phyloP scores from a whole-genome alignment of 1,140 invertebrate genomes.

The Microplitis demolitor region DNA sequence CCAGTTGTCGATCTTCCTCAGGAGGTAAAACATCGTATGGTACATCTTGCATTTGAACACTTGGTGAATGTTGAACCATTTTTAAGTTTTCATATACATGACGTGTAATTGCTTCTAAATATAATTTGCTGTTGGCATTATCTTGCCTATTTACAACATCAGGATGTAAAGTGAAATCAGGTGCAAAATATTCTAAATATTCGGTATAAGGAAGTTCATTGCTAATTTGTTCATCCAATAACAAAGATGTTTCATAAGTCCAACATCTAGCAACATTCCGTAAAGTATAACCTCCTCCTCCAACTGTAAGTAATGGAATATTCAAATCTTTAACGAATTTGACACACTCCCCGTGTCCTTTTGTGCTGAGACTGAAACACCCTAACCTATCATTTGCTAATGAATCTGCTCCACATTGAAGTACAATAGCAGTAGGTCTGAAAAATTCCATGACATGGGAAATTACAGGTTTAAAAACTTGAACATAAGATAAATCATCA shows the following conservation, averaged over 20 bases:
- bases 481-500: constrained; percentile 90
- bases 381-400: constrained; percentile 92
- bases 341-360: constrained; percentile 95
- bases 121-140: constrained; percentile 92
- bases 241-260: constrained; percentile 97
- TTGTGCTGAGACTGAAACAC: constrained; percentile 86
- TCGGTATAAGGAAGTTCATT: constrained; percentile 93
- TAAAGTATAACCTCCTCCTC: constrained; percentile 96
- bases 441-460: constrained; percentile 96
- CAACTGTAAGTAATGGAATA: constrained; percentile 92
- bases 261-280: constrained; percentile 98
- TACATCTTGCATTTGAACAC: constrained; percentile 92
- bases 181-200: constrained; percentile 94
- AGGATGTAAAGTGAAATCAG: constrained; percentile 92
- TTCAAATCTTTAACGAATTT: constrained; percentile 94
- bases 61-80: constrained; percentile 87
- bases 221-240: constrained; percentile 88
- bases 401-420: constrained; percentile 98
- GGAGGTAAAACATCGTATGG: constrained; percentile 76
- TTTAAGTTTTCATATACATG: constrained; percentile 87
- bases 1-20: constrained; percentile 72
- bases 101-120: constrained; percentile 82
- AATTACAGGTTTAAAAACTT: constrained; percentile 95
- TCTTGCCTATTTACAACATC: constrained; percentile 84
- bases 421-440: constrained; percentile 93